Percentiles rank a stretch among this genome's conserved stretches.
Conservation (phyloP, 2,797 vertebrate genomes). For the Lerista edwardsae region DNA sequence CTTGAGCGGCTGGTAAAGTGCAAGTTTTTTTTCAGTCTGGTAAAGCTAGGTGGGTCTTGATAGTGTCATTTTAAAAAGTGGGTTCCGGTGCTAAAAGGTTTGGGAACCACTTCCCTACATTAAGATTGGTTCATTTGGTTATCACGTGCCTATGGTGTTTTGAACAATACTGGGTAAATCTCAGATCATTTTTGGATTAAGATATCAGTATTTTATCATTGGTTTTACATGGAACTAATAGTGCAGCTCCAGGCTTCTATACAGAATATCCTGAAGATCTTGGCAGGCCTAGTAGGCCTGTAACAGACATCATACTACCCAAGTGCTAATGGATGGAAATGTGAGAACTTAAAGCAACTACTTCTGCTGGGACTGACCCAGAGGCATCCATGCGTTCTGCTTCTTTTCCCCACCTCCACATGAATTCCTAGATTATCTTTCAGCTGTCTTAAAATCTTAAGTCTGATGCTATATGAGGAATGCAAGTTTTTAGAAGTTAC, state of each 20-base stretch:
- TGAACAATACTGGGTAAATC: not conserved
- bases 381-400: not conserved
- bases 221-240: not conserved
- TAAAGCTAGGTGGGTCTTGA: too few relatives aligned
- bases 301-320: not conserved
- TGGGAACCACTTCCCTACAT: too few relatives aligned
- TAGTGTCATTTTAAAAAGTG: too few relatives aligned
- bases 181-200: not conserved
- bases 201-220: not conserved
- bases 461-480: not conserved
- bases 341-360: not conserved
- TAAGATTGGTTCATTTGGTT: not conserved
- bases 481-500: not conserved
- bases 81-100: too few relatives aligned
- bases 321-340: not conserved
- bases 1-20: too few relatives aligned
- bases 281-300: conserved; percentile 1
- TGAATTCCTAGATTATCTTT: not conserved
- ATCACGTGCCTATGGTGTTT: not conserved
- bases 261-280: not conserved
- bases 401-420: not conserved
- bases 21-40: too few relatives aligned
- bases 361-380: not conserved
- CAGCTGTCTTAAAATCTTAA: not conserved
- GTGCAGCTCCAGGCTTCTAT: not conserved